Evolutionary conservation across 2,888 invertebrate genomes (phyloP).

Genomic region (Andrena praecox): DNA sequence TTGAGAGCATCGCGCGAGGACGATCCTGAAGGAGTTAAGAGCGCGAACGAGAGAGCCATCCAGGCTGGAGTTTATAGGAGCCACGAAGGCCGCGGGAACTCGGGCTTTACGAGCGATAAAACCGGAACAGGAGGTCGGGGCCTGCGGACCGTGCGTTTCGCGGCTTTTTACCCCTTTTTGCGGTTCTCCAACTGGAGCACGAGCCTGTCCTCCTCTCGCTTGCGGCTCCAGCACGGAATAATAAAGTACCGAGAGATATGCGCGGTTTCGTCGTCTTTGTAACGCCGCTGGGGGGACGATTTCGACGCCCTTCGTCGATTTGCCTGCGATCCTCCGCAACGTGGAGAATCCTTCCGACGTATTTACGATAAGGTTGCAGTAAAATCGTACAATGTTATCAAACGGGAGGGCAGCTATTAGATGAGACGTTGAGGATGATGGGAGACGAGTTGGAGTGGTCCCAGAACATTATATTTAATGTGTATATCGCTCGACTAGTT

Average conservation of each 20-base stretch:
- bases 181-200: constrained; percentile 41
- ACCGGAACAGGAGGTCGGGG: constrained; percentile 46
- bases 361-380: not conserved
- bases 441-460: not conserved
- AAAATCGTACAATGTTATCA: not conserved
- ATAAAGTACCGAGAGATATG: constrained; percentile 32
- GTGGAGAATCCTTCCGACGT: not conserved
- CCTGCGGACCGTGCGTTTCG: constrained; percentile 29
- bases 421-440: not conserved
- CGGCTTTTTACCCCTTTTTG: constrained; percentile 57
- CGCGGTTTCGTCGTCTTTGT: constrained; percentile 18
- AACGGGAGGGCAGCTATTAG: not conserved
- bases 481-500: constrained; percentile 2
- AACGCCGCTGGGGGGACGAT: not conserved
- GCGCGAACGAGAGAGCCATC: constrained; percentile 53
- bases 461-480: not conserved
- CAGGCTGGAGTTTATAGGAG: constrained; percentile 63
- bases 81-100: constrained; percentile 49
- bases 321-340: not conserved
- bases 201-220: not conserved
- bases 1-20: constrained; percentile 31
- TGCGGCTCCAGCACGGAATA: constrained; percentile 39
- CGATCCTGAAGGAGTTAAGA: constrained; percentile 61
- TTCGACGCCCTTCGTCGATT: not conserved
- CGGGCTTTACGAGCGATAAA: constrained; percentile 76